Evolutionary conservation across 2,888 invertebrate genomes (phyloP).

Genomic region (Parascotia fuliginaria): DNA sequence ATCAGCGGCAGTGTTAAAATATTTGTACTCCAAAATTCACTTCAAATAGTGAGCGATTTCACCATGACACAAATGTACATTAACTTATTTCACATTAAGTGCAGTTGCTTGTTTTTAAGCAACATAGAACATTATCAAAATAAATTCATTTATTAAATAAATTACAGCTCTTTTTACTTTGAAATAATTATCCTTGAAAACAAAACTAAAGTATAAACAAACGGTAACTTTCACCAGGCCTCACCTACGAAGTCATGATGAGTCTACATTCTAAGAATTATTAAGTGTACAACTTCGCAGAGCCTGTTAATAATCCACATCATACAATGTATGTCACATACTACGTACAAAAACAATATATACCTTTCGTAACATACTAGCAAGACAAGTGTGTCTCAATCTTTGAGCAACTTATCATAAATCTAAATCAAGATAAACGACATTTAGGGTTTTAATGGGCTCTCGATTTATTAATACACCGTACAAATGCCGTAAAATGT

Average conservation of each 20-base stretch:
- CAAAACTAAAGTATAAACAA: too few relatives aligned
- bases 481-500: slow-evolving; percentile 43
- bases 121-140: too few relatives aligned
- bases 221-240: background rate
- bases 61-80: too few relatives aligned
- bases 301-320: background rate
- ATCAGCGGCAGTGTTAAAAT: too few relatives aligned
- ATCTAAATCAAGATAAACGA: slow-evolving; percentile 82
- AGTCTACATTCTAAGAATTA: background rate
- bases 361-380: slow-evolving; percentile 46
- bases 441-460: slow-evolving; percentile 79
- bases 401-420: slow-evolving; percentile 75
- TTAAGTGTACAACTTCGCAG: background rate
- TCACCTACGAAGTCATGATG: background rate
- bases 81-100: too few relatives aligned
- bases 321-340: slow-evolving; percentile 10
- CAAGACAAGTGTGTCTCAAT: slow-evolving; percentile 71
- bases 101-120: too few relatives aligned
- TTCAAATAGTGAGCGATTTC: too few relatives aligned
- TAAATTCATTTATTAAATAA: too few relatives aligned
- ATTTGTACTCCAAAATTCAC: too few relatives aligned
- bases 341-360: slow-evolving; percentile 38
- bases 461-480: slow-evolving; percentile 75
- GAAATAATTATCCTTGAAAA: too few relatives aligned
- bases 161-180: too few relatives aligned